phyloP scores from a whole-genome alignment of 2,888 invertebrate genomes.

The Liopterus haemorrhoidalis region DNA sequence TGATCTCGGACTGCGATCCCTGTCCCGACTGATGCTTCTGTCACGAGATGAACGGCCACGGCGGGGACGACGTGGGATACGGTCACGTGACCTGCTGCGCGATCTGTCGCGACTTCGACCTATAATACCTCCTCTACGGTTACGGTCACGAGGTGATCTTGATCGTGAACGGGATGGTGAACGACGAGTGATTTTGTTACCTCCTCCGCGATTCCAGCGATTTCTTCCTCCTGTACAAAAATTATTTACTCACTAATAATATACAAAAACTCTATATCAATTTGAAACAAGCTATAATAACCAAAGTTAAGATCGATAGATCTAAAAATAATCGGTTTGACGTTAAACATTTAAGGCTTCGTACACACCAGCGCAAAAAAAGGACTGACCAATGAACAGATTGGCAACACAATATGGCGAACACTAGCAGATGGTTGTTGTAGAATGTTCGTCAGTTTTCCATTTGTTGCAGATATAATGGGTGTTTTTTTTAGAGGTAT shows the following conservation, averaged over 20 bases:
- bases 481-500: no score
- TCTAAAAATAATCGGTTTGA: no score
- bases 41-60: constrained; percentile 17
- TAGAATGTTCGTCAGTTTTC: not conserved
- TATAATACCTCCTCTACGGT: constrained; percentile 18
- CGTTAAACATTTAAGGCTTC: not conserved
- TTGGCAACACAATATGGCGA: not conserved
- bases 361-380: not conserved
- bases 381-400: not conserved
- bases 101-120: constrained; percentile 31
- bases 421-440: not conserved
- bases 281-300: no score
- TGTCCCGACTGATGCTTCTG: constrained; percentile 32
- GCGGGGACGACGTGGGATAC: constrained; percentile 39
- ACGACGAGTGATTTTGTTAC: constrained; percentile 40
- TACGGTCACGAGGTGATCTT: constrained; percentile 36
- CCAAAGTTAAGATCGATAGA: no score
- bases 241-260: not conserved
- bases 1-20: constrained; percentile 35
- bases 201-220: constrained; percentile 43
- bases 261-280: no score
- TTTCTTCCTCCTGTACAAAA: constrained; percentile 38
- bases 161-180: constrained; percentile 40
- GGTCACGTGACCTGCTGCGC: constrained; percentile 38
- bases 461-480: no score